phyloP scores from a whole-genome alignment of 2,113 vertebrate species.

The Clarias magur region DNA sequence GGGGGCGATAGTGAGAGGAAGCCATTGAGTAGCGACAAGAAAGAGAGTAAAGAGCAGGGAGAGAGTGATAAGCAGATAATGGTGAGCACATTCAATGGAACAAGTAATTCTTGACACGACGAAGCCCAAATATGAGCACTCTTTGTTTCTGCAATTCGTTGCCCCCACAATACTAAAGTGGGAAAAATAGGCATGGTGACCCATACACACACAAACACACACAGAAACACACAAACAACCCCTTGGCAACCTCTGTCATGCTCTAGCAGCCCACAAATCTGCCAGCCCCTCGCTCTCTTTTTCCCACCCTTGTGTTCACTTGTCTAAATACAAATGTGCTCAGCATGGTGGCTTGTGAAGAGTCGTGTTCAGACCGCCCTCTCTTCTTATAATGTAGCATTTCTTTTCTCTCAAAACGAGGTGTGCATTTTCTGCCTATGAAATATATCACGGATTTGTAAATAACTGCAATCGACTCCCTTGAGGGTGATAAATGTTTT shows the following conservation, averaged over 20 bases:
- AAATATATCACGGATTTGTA: slow-evolving; percentile 62
- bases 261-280: slow-evolving; percentile 57
- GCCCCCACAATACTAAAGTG: slow-evolving; percentile 72
- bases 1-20: slow-evolving; percentile 68
- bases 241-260: slow-evolving; percentile 22
- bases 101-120: slow-evolving; percentile 83
- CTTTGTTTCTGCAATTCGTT: slow-evolving; percentile 86
- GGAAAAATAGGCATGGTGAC: slow-evolving; percentile 67
- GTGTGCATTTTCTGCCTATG: slow-evolving; percentile 70
- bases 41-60: slow-evolving; percentile 87
- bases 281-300: slow-evolving; percentile 56
- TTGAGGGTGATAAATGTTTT: slow-evolving; percentile 45
- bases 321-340: slow-evolving; percentile 76
- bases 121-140: slow-evolving; percentile 82
- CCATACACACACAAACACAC: slow-evolving; percentile 69
- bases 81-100: slow-evolving; percentile 80
- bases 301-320: slow-evolving; percentile 74
- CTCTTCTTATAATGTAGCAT: slow-evolving; percentile 64
- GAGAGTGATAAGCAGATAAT: slow-evolving; percentile 86
- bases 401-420: slow-evolving; percentile 60
- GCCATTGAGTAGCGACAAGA: slow-evolving; percentile 81
- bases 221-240: slow-evolving; percentile 54
- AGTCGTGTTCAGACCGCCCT: slow-evolving; percentile 75
- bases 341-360: slow-evolving; percentile 73
- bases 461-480: slow-evolving; percentile 59